Conservation (phyloP, 2,797 vertebrate genomes). For the Heterohyrax brucei region DNA sequence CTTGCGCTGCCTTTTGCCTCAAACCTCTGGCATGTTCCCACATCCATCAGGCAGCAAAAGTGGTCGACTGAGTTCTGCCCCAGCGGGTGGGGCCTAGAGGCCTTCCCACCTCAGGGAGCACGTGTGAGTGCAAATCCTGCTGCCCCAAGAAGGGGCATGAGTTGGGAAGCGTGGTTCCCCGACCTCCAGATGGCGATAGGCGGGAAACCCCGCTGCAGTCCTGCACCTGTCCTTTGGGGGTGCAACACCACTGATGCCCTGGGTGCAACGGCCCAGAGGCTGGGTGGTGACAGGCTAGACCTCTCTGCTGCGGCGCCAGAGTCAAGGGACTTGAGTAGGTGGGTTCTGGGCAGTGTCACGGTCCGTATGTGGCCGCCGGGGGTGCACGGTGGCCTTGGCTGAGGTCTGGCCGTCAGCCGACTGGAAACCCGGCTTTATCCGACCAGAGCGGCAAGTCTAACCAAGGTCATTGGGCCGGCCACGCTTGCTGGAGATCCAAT, state of each 20-base stretch:
- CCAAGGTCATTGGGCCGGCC: slow-evolving; percentile 78
- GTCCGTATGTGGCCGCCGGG: slow-evolving; percentile 80
- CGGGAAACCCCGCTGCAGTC: too few species aligned
- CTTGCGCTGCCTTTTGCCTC: neutral
- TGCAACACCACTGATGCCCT: neutral
- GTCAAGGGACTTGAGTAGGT: neutral
- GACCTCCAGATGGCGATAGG: neutral
- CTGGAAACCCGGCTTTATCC: slow-evolving; percentile 81
- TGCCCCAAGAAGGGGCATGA: too few species aligned
- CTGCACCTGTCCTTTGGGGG: accelerated
- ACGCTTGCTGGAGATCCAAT: slow-evolving; percentile 62
- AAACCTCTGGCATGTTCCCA: neutral
- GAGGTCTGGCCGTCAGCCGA: slow-evolving; percentile 87
- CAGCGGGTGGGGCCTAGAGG: accelerated
- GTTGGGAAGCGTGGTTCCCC: accelerated
- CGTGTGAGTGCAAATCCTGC: accelerated
- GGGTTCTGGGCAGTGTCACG: neutral
- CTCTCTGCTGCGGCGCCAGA: neutral
- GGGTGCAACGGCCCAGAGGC: neutral
- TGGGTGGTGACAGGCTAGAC: neutral
- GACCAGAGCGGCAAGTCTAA: slow-evolving; percentile 77
- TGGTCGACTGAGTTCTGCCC: neutral
- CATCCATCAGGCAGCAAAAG: neutral
- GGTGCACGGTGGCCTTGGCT: slow-evolving; percentile 83
- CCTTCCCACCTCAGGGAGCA: neutral